Percentiles rank a stretch among this genome's conserved stretches.
Evolutionary conservation across 1,140 invertebrate species (phyloP).

Genomic region (Archivesica marissinica): DNA sequence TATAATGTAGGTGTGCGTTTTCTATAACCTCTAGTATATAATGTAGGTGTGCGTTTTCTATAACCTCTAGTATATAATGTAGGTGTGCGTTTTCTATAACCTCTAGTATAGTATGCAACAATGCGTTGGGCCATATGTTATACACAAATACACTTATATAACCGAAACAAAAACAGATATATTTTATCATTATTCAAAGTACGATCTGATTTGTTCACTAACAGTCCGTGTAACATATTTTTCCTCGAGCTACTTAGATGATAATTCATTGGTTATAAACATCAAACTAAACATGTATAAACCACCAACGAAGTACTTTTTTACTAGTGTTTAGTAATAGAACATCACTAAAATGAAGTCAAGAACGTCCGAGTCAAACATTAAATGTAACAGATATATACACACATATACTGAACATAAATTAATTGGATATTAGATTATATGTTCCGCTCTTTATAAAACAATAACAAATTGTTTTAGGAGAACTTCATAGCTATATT

Average conservation of each 20-base stretch:
- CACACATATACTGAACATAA: slow-evolving; percentile 17
- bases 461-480: slow-evolving; percentile 42
- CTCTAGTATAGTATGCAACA: too few relatives aligned
- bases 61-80: too few relatives aligned
- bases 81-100: too few relatives aligned
- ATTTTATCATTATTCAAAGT: too few relatives aligned
- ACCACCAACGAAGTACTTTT: slow-evolving; percentile 30
- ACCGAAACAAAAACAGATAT: too few relatives aligned
- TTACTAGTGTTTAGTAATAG: slow-evolving; percentile 25
- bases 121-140: too few relatives aligned
- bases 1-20: too few relatives aligned
- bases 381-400: slow-evolving; percentile 22
- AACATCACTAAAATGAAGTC: not conserved
- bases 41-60: too few relatives aligned
- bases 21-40: too few relatives aligned
- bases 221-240: too few relatives aligned
- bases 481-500: slow-evolving; percentile 27
- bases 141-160: not conserved
- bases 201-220: too few relatives aligned
- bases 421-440: slow-evolving; percentile 33
- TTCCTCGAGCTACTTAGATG: not conserved
- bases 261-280: slow-evolving; percentile 42
- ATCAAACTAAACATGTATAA: slow-evolving; percentile 38
- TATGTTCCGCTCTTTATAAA: slow-evolving; percentile 1
- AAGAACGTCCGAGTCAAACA: not conserved